Conservation (phyloP, 2,113 vertebrate genomes). For the Gobio gobio region DNA sequence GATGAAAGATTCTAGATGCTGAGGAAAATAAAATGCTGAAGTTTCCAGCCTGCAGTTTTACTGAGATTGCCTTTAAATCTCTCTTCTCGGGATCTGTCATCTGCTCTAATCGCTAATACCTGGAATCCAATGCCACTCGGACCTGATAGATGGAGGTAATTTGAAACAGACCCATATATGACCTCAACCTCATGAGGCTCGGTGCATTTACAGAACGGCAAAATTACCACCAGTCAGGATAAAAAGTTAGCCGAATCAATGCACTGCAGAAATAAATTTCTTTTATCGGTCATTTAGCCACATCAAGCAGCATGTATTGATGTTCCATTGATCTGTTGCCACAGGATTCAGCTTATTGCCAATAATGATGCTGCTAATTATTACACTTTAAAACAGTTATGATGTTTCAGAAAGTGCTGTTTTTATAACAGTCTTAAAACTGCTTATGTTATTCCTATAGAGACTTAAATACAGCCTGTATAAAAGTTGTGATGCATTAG, state of each 20-base stretch:
- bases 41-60: not conserved
- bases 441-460: not conserved
- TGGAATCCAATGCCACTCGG: conserved; percentile 9
- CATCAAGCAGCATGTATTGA: conserved; percentile 26
- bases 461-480: not conserved
- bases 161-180: conserved; percentile 33
- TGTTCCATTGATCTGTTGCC: not conserved
- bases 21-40: conserved; percentile 42
- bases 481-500: not conserved
- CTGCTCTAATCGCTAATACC: conserved; percentile 29
- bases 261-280: conserved; percentile 18
- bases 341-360: not conserved
- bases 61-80: conserved; percentile 15
- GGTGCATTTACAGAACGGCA: conserved; percentile 7
- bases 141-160: conserved; percentile 42
- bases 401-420: not conserved
- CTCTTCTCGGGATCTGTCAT: conserved; percentile 32
- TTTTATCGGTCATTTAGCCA: conserved; percentile 4
- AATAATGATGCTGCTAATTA: conserved; percentile 27
- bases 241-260: conserved; percentile 43
- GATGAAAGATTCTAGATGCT: conserved; percentile 38
- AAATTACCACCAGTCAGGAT: conserved; percentile 34
- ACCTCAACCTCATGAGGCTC: not conserved
- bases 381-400: conserved; percentile 8
- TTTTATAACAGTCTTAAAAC: not conserved